phyloP scores from a whole-genome alignment of 1,140 invertebrate species.

The Bursaphelenchus mucronatus region DNA sequence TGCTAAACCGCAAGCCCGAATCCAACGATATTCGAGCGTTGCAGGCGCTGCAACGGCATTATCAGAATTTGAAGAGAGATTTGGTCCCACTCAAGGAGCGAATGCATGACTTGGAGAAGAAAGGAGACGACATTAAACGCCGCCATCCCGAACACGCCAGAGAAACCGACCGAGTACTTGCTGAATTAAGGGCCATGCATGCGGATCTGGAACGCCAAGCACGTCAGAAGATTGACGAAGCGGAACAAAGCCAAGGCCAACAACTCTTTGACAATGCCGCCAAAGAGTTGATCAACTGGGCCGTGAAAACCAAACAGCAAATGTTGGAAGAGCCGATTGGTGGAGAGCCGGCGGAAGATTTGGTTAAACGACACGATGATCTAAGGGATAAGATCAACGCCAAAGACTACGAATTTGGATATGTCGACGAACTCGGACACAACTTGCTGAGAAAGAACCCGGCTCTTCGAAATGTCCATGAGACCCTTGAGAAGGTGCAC shows the following conservation, averaged over 20 bases:
- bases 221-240: constrained; percentile 57
- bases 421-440: constrained; percentile 64
- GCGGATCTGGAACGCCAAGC: constrained; percentile 69
- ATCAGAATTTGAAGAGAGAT: constrained; percentile 68
- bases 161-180: constrained; percentile 78
- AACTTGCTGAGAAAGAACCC: constrained; percentile 63
- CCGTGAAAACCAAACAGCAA: constrained; percentile 2
- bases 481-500: constrained; percentile 52
- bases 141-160: constrained; percentile 82
- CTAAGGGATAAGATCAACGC: constrained; percentile 83
- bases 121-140: constrained; percentile 69
- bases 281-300: constrained; percentile 69
- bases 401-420: constrained; percentile 76
- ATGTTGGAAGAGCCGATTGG: constrained; percentile 60
- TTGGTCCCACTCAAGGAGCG: constrained; percentile 46
- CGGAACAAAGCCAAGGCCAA: constrained; percentile 86
- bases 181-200: constrained; percentile 82
- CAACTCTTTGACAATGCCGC: constrained; percentile 81
- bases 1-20: constrained; percentile 68
- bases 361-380: constrained; percentile 85
- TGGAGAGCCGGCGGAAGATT: constrained; percentile 72
- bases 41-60: constrained; percentile 78
- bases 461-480: constrained; percentile 59
- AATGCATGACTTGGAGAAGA: constrained; percentile 44
- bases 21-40: constrained; percentile 82